Percentiles rank a stretch among this genome's conserved stretches.
Evolutionary conservation across 2,797 vertebrate genomes (phyloP).

Genomic region (Scyliorhinus canicula): DNA sequence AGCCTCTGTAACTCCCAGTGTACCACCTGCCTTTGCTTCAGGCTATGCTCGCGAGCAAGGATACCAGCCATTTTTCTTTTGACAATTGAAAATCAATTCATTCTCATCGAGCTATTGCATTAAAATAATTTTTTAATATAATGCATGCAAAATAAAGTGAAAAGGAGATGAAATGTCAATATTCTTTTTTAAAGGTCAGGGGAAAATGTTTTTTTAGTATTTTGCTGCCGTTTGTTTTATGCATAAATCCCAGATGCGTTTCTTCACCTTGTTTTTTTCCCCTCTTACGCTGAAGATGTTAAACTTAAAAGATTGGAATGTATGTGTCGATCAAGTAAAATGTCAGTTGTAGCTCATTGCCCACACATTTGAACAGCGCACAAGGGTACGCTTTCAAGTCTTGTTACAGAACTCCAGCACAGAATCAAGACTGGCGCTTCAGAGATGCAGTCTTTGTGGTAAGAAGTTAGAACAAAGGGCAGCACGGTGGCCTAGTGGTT

Average conservation of each 20-base stretch:
- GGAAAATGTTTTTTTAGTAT: slow-evolving; percentile 12
- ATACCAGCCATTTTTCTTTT: slow-evolving; percentile 24
- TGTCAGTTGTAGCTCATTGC: not conserved
- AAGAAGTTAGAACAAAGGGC: not conserved
- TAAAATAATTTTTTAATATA: slow-evolving; percentile 33
- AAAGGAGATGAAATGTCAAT: slow-evolving; percentile 25
- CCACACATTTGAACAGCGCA: not conserved
- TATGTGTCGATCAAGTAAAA: not conserved
- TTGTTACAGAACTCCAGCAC: not conserved
- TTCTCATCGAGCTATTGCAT: not conserved
- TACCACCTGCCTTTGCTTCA: not conserved
- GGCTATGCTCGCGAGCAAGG: not conserved
- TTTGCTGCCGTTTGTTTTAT: not conserved
- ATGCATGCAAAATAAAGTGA: slow-evolving; percentile 28
- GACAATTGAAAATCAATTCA: slow-evolving; percentile 24
- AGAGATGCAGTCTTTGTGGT: not conserved
- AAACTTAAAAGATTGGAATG: not conserved
- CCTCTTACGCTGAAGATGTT: not conserved
- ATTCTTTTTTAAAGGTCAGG: slow-evolving; percentile 15
- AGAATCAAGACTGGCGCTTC: not conserved
- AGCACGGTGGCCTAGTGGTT: too few species aligned
- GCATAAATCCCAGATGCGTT: not conserved
- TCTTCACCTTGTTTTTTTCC: not conserved
- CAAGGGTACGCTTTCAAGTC: not conserved
- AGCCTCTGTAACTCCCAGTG: not conserved